A percentile compares a stretch with the other conserved stretches of the same genome.
phyloP scores from a whole-genome alignment of 2,113 vertebrate species.

The Donacobius atricapilla region DNA sequence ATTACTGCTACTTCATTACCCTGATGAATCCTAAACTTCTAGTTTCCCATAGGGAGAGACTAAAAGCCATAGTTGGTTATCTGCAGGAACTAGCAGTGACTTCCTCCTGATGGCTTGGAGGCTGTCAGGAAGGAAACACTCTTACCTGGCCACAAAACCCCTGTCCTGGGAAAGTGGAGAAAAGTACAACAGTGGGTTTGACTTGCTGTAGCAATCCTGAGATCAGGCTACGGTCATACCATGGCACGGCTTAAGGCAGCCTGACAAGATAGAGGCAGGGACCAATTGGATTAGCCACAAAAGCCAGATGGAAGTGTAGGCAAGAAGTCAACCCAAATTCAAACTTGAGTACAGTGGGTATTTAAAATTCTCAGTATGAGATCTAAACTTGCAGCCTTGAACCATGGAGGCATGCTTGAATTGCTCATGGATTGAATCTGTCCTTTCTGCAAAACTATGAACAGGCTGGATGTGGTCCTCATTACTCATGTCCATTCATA shows the following conservation, averaged over 20 bases:
- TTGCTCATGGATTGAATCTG: not conserved
- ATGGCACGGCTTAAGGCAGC: fast-evolving
- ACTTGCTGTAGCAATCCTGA: not conserved
- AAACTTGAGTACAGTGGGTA: not conserved
- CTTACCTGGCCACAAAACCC: not conserved
- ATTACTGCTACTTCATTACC: not conserved
- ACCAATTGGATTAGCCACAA: not conserved
- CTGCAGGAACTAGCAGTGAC: not conserved
- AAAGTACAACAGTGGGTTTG: not conserved
- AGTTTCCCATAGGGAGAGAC: not conserved
- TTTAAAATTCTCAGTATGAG: not conserved
- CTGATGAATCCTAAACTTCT: not conserved
- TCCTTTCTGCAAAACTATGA: not conserved
- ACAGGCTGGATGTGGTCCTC: not conserved
- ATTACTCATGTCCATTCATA: not conserved
- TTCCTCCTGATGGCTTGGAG: not conserved
- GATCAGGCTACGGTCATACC: not conserved
- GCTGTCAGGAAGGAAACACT: not conserved
- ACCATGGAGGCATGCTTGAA: not conserved
- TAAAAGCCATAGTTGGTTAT: not conserved
- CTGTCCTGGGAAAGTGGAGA: not conserved
- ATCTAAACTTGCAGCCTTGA: fast-evolving
- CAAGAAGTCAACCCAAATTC: not conserved
- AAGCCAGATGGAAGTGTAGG: not conserved
- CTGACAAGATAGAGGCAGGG: not conserved